Conservation (phyloP, 2,113 vertebrate species). For the Regulus satrapa region DNA sequence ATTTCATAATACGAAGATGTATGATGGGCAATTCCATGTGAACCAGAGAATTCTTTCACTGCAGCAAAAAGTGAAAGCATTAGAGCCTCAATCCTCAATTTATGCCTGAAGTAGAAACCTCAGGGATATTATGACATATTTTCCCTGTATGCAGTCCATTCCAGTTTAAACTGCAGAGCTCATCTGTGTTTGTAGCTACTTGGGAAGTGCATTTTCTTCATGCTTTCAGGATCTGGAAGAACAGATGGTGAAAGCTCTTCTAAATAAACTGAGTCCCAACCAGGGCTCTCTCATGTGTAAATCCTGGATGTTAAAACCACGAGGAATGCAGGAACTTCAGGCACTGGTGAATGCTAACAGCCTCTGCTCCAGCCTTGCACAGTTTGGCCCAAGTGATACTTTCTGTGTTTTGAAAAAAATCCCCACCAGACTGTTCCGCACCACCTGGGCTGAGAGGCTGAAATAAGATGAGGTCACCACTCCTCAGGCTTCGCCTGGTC, state of each 20-base stretch:
- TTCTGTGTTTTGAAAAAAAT: not conserved
- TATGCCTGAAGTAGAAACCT: not conserved
- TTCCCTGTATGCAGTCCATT: not conserved
- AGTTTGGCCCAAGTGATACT: not conserved
- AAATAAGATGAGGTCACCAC: not conserved
- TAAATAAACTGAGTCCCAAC: not conserved
- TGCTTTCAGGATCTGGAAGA: conserved; percentile 9
- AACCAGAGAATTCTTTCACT: not conserved
- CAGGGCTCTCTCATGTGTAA: not conserved
- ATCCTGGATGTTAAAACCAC: not conserved
- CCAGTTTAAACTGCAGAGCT: not conserved
- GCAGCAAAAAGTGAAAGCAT: not conserved
- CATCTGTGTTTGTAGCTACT: not conserved
- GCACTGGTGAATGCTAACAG: not conserved
- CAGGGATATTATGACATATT: not conserved
- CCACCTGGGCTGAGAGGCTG: not conserved
- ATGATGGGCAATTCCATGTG: not conserved
- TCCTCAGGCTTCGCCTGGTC: not conserved
- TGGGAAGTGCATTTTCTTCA: not conserved
- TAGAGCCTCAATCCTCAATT: not conserved
- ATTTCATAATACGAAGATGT: not conserved
- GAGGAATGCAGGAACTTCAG: not conserved
- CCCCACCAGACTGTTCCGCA: not conserved
- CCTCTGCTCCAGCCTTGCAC: not conserved
- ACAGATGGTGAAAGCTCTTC: conserved; percentile 5